Conservation (phyloP, 2,113 vertebrate species). For the Laticauda colubrina region DNA sequence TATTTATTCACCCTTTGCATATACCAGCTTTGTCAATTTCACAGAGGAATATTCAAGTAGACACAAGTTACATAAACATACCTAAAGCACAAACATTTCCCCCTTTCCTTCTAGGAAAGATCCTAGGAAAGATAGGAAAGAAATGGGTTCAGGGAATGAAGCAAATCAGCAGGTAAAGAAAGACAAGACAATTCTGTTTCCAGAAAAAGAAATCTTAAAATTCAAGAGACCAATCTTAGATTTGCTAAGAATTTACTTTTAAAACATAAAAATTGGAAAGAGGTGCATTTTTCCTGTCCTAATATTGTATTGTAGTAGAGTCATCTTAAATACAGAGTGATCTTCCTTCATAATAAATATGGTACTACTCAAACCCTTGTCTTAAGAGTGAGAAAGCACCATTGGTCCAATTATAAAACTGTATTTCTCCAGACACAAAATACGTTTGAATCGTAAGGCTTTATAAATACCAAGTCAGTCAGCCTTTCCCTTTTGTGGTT, state of each 20-base stretch:
- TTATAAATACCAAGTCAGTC: slow-evolving; percentile 54
- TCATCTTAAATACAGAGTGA: slow-evolving; percentile 5
- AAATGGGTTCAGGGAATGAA: background rate
- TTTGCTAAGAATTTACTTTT: background rate
- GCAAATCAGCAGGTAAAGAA: background rate
- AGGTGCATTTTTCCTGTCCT: background rate
- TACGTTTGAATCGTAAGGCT: slow-evolving; percentile 62
- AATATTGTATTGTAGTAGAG: slow-evolving; percentile 10
- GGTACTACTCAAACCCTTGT: slow-evolving; percentile 51
- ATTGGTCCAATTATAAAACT: slow-evolving; percentile 55
- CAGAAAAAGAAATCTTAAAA: background rate
- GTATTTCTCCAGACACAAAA: slow-evolving; percentile 58
- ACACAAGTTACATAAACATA: background rate
- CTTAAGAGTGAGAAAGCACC: slow-evolving; percentile 51
- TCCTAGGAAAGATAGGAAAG: background rate
- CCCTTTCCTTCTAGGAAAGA: background rate
- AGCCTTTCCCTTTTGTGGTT: slow-evolving; percentile 52
- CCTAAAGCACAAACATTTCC: background rate
- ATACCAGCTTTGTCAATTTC: background rate
- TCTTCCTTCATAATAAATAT: slow-evolving; percentile 31
- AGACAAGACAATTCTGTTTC: background rate
- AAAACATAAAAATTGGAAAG: background rate
- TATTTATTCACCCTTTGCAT: background rate
- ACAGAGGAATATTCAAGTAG: background rate
- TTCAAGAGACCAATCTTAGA: background rate